phyloP scores from a whole-genome alignment of 1,140 invertebrate genomes.

The Pygmarrhopalites habei region DNA sequence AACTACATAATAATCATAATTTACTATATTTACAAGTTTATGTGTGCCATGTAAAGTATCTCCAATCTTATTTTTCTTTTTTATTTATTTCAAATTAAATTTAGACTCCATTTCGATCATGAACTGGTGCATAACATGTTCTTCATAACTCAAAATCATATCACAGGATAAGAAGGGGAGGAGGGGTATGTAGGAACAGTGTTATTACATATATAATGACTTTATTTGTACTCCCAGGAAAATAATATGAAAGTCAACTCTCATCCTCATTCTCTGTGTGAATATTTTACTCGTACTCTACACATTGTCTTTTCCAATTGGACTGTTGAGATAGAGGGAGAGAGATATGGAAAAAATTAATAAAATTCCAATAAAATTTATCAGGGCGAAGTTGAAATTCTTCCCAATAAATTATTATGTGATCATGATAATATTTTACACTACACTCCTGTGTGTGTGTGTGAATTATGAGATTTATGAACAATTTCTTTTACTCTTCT shows the following conservation, averaged over 20 bases:
- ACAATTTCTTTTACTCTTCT: not conserved
- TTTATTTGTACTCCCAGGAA: not conserved
- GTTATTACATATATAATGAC: not conserved
- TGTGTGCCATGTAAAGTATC: too few relatives aligned
- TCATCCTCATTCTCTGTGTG: not conserved
- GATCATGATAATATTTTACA: not conserved
- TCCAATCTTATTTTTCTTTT: too few relatives aligned
- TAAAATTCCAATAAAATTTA: not conserved
- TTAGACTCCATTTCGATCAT: too few relatives aligned
- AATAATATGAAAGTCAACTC: not conserved
- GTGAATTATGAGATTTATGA: not conserved
- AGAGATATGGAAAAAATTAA: not conserved
- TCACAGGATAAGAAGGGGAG: not conserved
- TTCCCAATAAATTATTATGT: not conserved
- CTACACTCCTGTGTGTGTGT: not conserved
- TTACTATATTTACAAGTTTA: too few relatives aligned
- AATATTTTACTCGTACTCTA: not conserved
- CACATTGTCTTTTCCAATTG: not conserved
- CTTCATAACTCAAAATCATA: too few relatives aligned
- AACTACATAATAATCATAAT: too few relatives aligned
- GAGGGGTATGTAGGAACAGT: not conserved
- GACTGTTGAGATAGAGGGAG: not conserved
- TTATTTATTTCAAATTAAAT: too few relatives aligned
- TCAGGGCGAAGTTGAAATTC: not conserved
- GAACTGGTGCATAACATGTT: too few relatives aligned